These are phyloP conservation scores for Halocynthia roretzi DNA, from an alignment of 23 tunicate species.

Conservation along the genomic window DNA sequence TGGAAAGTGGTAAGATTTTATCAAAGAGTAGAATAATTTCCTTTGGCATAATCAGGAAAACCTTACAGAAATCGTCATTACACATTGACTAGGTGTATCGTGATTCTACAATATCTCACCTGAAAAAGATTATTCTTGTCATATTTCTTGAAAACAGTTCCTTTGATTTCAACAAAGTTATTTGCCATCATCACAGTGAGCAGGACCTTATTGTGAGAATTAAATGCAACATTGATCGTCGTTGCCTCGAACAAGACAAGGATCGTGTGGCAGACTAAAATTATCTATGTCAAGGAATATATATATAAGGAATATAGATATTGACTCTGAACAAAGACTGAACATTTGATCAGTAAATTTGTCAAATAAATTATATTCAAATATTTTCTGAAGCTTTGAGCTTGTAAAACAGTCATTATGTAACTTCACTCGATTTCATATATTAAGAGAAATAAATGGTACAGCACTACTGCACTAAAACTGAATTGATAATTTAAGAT, in stretches of 20 bases:
- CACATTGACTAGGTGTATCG: too few species aligned
- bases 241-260: slow-evolving; percentile 94
- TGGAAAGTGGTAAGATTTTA: too few species aligned
- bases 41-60: too few species aligned
- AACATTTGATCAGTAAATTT: background rate
- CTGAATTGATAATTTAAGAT: too few species aligned
- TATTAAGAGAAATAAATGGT: too few species aligned
- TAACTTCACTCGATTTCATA: too few species aligned
- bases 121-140: slow-evolving; percentile 99
- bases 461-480: too few species aligned
- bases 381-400: background rate
- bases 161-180: slow-evolving; percentile 98
- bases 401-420: too few species aligned
- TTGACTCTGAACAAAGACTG: background rate
- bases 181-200: slow-evolving; percentile 99
- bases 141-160: slow-evolving; percentile 95
- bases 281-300: background rate
- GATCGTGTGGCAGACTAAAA: slow-evolving; percentile 60
- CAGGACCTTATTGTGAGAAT: slow-evolving; percentile 93
- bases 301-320: background rate
- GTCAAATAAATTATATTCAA: slow-evolving; percentile 1
- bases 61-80: too few species aligned
- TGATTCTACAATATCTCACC: slow-evolving; percentile 24
- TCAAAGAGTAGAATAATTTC: too few species aligned
- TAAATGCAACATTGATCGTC: slow-evolving; percentile 94